Evolutionary conservation across 2,113 vertebrate genomes (phyloP), one percentile per base, ranked within the genome.

Genomic region (Stercorarius parasiticus): DNA sequence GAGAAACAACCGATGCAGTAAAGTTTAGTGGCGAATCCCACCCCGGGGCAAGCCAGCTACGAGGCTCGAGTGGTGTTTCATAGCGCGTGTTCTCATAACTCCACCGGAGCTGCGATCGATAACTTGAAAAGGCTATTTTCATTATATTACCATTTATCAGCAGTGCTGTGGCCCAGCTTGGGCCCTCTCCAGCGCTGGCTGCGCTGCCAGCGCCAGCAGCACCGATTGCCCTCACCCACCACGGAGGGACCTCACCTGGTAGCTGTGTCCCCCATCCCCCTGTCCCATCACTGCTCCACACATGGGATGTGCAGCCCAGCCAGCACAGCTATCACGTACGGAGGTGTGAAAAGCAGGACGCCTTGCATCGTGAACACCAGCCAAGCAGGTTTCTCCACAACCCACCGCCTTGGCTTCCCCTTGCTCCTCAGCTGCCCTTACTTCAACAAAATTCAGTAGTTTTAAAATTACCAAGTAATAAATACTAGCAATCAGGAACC

Each of bases 71-170:
- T 8, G 5, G 23, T 19, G 19, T 20, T 30, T 32, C 50, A 58
- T 2, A 82, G 81, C 59, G 40, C 0, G 0, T 26, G 40, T 16
- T 78, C 72, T 81, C 2, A 0, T 25, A 69, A 61, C 45, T 55
- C 47, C 34, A 30, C 29, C 1, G 0, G 42, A 87, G 52, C 21
- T 21, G 65, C 0, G 0, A 89, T 22, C 2, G 0, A 65, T 77
- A 32, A 62, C 0, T 27, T 1, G 18, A 71, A 71, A 83, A 80
- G 36, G 36, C 12, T 20, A 50, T 80, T 82, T 66, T 49, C 45
- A 73, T 72, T 52, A 15, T 32, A 27, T 53, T 22, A 11, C 59
- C 53, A n/a, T 79, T 56, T 22, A 53, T 26, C 78, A 70, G 86
- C 81, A 76, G 77, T 12, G 15, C 72, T 17, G 25, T 14, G 17